Conservation (phyloP, 53 echinoderm and acorn worm genomes). For the Holothuria scabra region DNA sequence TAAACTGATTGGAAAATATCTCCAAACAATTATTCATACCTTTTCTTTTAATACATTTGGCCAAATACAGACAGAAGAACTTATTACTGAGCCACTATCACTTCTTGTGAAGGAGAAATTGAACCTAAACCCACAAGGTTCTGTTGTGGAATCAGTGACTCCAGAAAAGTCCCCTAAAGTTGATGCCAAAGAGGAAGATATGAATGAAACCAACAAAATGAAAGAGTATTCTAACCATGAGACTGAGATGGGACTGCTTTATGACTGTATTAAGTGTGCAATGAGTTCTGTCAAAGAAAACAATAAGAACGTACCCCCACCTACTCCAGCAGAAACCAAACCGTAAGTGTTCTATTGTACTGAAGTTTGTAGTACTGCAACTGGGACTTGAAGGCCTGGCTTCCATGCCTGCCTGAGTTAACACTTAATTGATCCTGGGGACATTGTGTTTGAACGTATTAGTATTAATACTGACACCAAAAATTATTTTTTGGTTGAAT, state of each 20-base stretch:
- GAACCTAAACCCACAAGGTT: conserved; percentile 38
- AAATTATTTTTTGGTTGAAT: too few species aligned
- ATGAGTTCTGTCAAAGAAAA: conserved; percentile 75
- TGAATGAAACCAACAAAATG: neutral
- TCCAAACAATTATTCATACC: too few species aligned
- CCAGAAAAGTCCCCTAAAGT: neutral
- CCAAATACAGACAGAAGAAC: conserved; percentile 57
- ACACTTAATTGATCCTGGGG: too few species aligned
- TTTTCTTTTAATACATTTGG: too few species aligned
- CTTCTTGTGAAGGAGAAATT: conserved; percentile 69
- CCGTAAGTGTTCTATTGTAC: neutral
- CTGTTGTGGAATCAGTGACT: too few species aligned
- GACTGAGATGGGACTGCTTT: conserved; percentile 54
- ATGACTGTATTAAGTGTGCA: conserved; percentile 84
- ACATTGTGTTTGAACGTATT: too few species aligned
- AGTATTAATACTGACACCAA: too few species aligned
- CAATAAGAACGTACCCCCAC: conserved; percentile 48
- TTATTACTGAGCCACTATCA: conserved; percentile 73
- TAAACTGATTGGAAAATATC: too few species aligned
- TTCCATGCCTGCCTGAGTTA: neutral
- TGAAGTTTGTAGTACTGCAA: neutral
- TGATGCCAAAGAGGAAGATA: neutral
- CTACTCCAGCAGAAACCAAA: neutral
- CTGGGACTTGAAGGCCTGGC: neutral
- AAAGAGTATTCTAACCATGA: neutral